Percentiles rank a stretch among this genome's conserved stretches.
phyloP scores from a whole-genome alignment of 2,888 invertebrate species.

The Conomelus anceps region DNA sequence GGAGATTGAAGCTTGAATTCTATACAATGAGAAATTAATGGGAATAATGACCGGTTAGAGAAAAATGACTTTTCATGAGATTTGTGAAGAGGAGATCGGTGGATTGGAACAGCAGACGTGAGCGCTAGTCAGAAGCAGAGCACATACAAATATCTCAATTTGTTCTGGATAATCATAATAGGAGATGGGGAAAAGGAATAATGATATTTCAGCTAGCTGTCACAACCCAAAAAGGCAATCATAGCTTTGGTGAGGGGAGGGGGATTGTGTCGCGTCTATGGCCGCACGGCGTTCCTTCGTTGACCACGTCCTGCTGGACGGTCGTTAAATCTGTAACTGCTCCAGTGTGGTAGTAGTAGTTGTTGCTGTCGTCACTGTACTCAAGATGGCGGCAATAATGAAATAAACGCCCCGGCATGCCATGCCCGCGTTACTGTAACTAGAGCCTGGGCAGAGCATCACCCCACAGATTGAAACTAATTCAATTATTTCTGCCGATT shows the following conservation, averaged over 20 bases:
- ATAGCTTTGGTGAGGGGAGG: background rate
- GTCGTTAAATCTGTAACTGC: constrained; percentile 1
- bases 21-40: background rate
- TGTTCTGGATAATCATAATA: constrained; percentile 5
- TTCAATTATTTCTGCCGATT: constrained; percentile 12
- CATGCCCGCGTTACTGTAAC: background rate
- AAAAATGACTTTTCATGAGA: background rate
- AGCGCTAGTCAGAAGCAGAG: background rate
- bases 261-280: background rate
- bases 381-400: constrained; percentile 1
- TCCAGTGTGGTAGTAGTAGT: background rate
- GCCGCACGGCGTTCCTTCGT: background rate
- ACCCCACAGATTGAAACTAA: constrained; percentile 6
- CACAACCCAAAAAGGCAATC: background rate
- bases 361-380: background rate
- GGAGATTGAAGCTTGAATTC: background rate
- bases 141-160: constrained; percentile 10
- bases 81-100: background rate
- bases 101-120: background rate
- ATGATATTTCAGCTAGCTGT: constrained; percentile 6
- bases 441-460: background rate
- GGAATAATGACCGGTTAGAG: background rate
- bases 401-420: constrained; percentile 6
- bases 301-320: background rate
- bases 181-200: constrained; percentile 3